Evolutionary conservation across 2,888 invertebrate genomes (phyloP), one percentile per base, ranked within the genome.

Genomic region (Ctenicera cuprea): DNA sequence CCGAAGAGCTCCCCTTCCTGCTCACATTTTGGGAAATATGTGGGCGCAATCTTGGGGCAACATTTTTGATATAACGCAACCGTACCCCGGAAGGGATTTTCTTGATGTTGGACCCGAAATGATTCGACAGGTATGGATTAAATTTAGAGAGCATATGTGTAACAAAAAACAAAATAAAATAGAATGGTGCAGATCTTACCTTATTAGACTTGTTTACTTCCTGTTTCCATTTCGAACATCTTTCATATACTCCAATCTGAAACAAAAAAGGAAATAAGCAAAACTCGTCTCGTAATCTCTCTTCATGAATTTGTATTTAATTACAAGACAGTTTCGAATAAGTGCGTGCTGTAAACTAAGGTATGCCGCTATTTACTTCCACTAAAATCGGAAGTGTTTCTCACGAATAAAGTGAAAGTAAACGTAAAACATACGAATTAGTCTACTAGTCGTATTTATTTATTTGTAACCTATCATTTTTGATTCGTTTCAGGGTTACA

Each of bases 21-120:
- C 95, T 0, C 96, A 96, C 82, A 90, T 96, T 69, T 89, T 96
- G 4, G 96, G 97, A 0, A 96, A 96, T 83, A 95, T 97, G 94
- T 97, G 95, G 93, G 95, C 91, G 0, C 96, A 97, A 86, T 93
- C 93, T 52, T 97, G 96, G 96, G 89, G 91, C 0, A 95, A 95
- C 76, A 93, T 95, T 18, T 89, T 94, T 73, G 95, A 95, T 74
- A 88, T 94, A 48, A 92, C 95, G 0, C 91, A 94, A 77, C 96
- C 97, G 0, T 97, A 95, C 86, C 96, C 96, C 0, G 95, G 95
- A 16, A 81, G 83, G 68, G 92, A 91, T 69, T 91, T 94, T 77
- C 89, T 96, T 4, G 97, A 97, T 86, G 94, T 97, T 0, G 94
- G 95, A 0, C 92, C 92, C 0, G 93, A 94, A 84, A 95, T 97